Conservation (phyloP, 1,140 invertebrate genomes). For the Acromyrmex echinatior region DNA sequence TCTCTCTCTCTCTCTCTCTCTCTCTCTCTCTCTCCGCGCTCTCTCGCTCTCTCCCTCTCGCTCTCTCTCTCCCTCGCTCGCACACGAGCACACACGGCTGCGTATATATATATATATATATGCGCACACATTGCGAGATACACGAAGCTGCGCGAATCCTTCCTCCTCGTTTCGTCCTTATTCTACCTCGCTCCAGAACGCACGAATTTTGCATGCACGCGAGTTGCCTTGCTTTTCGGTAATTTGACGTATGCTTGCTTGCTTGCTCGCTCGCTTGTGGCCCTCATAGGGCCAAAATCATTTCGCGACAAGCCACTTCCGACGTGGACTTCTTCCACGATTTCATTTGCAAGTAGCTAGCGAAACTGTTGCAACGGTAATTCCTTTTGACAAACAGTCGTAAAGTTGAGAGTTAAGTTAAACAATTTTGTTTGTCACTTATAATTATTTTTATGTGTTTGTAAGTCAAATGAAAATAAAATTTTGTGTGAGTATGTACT, state of each 20-base stretch:
- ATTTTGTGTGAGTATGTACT: not conserved
- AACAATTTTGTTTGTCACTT: not conserved
- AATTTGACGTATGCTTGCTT: constrained; percentile 62
- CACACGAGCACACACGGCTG: no score
- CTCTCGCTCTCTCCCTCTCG: not conserved
- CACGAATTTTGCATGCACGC: constrained; percentile 40
- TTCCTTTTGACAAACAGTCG: not conserved
- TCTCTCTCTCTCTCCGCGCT: no score
- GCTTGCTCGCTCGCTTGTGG: not conserved
- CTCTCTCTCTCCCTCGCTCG: no score
- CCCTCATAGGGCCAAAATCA: constrained; percentile 37
- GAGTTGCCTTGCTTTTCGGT: constrained; percentile 57
- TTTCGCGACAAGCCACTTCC: constrained; percentile 28
- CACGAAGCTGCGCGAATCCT: not conserved
- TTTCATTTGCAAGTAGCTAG: constrained; percentile 18
- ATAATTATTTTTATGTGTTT: constrained; percentile 1
- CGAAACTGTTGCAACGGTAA: not conserved
- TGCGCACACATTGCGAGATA: not conserved
- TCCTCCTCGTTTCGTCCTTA: constrained; percentile 7
- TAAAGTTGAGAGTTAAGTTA: not conserved
- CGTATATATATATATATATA: not conserved
- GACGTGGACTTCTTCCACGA: not conserved
- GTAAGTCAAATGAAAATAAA: not conserved
- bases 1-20: not conserved
- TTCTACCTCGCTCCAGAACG: constrained; percentile 10